Evolutionary conservation across 2,888 invertebrate genomes (phyloP), one percentile per base, ranked within the genome.

Genomic region (Campaea margaritaria): DNA sequence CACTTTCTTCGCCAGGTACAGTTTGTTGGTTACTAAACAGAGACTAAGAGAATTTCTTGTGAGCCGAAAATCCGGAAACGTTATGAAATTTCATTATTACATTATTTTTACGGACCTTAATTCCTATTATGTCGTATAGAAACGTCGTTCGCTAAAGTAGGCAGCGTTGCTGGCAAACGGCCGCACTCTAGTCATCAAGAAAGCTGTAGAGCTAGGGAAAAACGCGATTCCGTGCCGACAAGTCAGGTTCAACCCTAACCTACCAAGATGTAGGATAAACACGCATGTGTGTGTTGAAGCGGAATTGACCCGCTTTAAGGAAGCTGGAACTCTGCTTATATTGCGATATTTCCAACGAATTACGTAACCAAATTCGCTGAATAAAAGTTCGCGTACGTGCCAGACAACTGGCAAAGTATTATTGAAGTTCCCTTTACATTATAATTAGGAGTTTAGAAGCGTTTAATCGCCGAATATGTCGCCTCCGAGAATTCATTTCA

Each of bases 301-400:
- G 5, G 43, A 48, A 21, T 27, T 14, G 27, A 48, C 15, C 27
- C 28, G 31, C 8, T 41, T 44, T 45, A 14, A 34, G 13, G 39
- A 43, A 48, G 21, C 38, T 44, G 12, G 8, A 44, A 8, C 36
- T 43, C 55, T 61, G 14, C 13, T 21, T 3, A 16, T 16, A 51
- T 31, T 51, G 39, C 28, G 51, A 47, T 52, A 51, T 47, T 87
- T 87, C 82, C 83, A 85, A 81, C 74, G 85, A 88, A 90, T 89
- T 88, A 89, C 85, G 81, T 84, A 87, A 85, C 85, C 83, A 82
- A 88, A 88, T 86, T 85, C 81, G 78, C 76, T 75, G 81, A 85
- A 88, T 86, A 86, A 86, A 89, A 88, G 83, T 89, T 86, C 76
- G 66, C 82, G 83, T 84, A 86, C 86, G 86, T 87, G 83, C 82